These are phyloP conservation scores for Noctuana brunneofusca DNA, from an alignment of 2,888 invertebrate species.

Conservation along the genomic window DNA sequence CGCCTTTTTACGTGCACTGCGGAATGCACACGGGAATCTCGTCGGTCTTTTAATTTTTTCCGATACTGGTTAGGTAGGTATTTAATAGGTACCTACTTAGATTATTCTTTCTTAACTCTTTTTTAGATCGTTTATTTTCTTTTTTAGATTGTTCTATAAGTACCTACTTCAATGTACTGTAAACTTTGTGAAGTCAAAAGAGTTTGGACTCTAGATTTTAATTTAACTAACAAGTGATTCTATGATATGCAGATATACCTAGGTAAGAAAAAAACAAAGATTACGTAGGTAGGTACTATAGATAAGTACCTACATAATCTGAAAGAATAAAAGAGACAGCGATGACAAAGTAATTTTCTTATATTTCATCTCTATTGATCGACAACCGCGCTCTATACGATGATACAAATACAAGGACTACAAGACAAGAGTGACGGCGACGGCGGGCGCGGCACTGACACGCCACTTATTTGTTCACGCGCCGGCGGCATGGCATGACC, in stretches of 20 bases:
- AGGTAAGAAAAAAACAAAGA: too few species aligned
- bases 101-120: too few species aligned
- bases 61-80: not conserved
- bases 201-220: too few species aligned
- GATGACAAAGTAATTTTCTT: not conserved
- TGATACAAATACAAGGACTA: conserved; percentile 45
- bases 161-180: too few species aligned
- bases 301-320: not conserved
- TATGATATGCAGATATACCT: too few species aligned
- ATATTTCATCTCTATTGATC: not conserved
- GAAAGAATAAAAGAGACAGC: not conserved
- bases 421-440: conserved; percentile 41
- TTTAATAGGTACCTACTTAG: too few species aligned
- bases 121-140: too few species aligned
- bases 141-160: too few species aligned
- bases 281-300: too few species aligned
- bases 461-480: conserved; percentile 80
- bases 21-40: conserved; percentile 35
- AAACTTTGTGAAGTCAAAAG: too few species aligned
- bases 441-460: conserved; percentile 52
- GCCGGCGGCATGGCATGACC: conserved; percentile 70
- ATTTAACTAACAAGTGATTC: too few species aligned
- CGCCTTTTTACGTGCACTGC: conserved; percentile 42
- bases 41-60: not conserved
- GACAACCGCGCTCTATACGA: conserved; percentile 31